Percentiles rank a stretch among this genome's conserved stretches.
These are phyloP conservation scores for Labroides dimidiatus DNA, from an alignment of 2,797 vertebrate genomes.

Conservation along the genomic window DNA sequence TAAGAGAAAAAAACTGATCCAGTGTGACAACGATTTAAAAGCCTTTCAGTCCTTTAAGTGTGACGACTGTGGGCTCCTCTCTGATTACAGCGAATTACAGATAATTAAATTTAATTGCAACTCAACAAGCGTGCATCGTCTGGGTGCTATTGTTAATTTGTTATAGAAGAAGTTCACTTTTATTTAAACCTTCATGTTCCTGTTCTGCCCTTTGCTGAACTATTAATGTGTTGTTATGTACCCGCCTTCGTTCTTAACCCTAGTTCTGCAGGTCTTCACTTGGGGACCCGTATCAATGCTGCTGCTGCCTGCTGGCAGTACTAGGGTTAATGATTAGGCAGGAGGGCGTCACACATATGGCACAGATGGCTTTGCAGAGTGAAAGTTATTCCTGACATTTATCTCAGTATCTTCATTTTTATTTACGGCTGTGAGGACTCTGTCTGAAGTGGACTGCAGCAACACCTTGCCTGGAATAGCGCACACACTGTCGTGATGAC, in stretches of 20 bases:
- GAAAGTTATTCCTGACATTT: not conserved
- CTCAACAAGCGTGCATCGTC: slow-evolving; percentile 14
- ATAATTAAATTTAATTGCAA: slow-evolving; percentile 23
- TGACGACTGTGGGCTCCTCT: slow-evolving; percentile 1
- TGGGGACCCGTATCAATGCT: no score
- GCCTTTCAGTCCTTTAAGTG: not conserved
- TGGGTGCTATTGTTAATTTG: slow-evolving; percentile 14
- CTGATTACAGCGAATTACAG: slow-evolving; percentile 42
- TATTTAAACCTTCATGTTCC: slow-evolving; percentile 6
- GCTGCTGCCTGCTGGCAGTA: no score
- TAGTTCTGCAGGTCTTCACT: no score
- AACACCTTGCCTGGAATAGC: no score
- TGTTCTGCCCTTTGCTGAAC: not conserved
- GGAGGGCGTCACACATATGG: no score
- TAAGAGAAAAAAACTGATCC: not conserved
- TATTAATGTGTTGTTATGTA: not conserved
- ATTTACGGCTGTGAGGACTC: no score
- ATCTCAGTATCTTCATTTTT: not conserved
- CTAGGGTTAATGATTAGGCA: no score
- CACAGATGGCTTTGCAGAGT: no score
- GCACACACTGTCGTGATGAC: no score
- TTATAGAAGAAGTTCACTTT: slow-evolving; percentile 1
- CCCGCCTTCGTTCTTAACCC: not conserved
- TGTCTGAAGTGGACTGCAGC: no score
- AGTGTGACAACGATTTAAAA: slow-evolving; percentile 2